Percentiles rank a stretch among this genome's conserved stretches.
These are phyloP conservation scores for Proteles cristata DNA, from an alignment of 2,113 vertebrate genomes.

Conservation along the genomic window DNA sequence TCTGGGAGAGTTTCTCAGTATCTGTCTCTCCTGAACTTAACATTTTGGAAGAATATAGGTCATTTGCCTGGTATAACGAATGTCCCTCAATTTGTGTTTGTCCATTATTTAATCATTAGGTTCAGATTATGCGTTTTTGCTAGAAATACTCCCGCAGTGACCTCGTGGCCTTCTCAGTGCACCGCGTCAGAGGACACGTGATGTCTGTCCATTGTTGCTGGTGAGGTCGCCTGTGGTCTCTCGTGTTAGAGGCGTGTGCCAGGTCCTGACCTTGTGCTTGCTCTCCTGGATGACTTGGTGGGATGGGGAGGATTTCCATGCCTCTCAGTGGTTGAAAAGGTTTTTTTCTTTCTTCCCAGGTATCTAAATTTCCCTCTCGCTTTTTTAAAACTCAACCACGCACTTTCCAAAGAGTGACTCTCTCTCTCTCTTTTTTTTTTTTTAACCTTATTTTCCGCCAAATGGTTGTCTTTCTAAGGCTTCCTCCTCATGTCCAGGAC, in stretches of 20 bases:
- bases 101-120: neutral
- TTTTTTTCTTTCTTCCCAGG: neutral
- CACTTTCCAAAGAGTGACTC: neutral
- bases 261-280: neutral
- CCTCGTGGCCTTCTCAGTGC: neutral
- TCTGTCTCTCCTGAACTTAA: neutral
- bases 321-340: neutral
- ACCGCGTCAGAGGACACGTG: rapidly evolving
- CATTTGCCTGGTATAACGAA: neutral
- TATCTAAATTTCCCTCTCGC: neutral
- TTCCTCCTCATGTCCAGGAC: neutral
- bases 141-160: neutral
- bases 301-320: neutral
- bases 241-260: neutral
- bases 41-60: neutral
- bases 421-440: neutral
- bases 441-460: neutral
- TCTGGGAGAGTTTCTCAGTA: neutral
- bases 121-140: neutral
- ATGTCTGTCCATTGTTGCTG: neutral
- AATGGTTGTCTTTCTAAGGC: neutral
- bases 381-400: neutral
- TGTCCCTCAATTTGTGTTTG: neutral
- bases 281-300: neutral
- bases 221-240: neutral